Evolutionary conservation across 2,888 invertebrate species (phyloP), one percentile per base, ranked within the genome.

Genomic region (Anarsia innoxiella): DNA sequence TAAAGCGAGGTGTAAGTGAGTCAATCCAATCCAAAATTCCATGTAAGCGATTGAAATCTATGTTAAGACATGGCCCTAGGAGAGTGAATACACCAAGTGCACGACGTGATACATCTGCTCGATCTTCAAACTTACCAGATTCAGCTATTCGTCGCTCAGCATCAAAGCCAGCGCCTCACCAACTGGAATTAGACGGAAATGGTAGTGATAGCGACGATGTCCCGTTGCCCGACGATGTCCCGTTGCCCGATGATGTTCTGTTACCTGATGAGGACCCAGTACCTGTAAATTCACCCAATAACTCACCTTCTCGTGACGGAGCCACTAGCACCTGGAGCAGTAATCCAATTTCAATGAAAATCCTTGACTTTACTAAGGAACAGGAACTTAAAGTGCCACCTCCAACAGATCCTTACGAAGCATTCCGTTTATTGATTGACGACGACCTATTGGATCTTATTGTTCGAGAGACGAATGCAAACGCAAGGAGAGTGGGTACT

Each of bases 401-500:
- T 36, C 43, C 50, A 36, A 16, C 34, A 14, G 40, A 48, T 38
- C 52, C 52, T 28, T 49, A 44, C 39, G 42, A 50, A 12, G 42
- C 49, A 11, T 55, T 54, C 25, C 44, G 48, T 9, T 33, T 46
- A 41, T 29, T 51, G 2, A 37, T 51, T 33, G 46, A 50, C 13
- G 48, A 54, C 15, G 40, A 45, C 2, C 26, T 54, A 15, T 42
- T 51, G 26, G 44, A 47, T 40, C 27, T 47, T 8, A 45, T 46
- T 33, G 42, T 48, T 23, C 41, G 42, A 12, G 45, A 48, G 40
- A 51, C 47, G 1, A 49, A 49, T 39, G 37, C 34, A 13, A 46
- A 46, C n/a, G 46, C 46, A 23, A 1, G 12, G 32, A 38, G 40
- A 44, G 19, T 43, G 14, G 6, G 9, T 35, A 13, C 5, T 41